Evolutionary conservation across 2,113 vertebrate species (phyloP).

Genomic region (Pachyramphus minor): DNA sequence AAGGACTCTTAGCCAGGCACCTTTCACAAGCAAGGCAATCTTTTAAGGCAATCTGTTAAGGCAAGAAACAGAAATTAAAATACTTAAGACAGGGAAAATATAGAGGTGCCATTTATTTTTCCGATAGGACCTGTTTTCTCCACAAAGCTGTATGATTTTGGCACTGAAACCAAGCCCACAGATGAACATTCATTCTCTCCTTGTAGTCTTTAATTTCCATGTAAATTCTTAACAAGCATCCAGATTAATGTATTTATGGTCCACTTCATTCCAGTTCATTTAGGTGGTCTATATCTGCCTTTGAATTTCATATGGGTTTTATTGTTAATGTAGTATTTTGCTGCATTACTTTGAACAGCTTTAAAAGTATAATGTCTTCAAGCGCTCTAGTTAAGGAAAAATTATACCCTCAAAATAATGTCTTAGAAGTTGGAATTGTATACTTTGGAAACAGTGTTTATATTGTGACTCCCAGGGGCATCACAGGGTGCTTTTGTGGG

Average conservation of each 20-base stretch:
- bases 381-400: slow-evolving; percentile 33
- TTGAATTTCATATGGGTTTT: background rate
- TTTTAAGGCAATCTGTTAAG: background rate
- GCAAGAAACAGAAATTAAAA: background rate
- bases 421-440: slow-evolving; percentile 24
- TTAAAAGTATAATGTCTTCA: slow-evolving; percentile 14
- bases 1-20: background rate
- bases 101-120: background rate
- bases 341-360: slow-evolving; percentile 34
- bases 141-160: background rate
- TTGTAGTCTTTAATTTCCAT: slow-evolving; percentile 20
- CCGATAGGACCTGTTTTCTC: background rate
- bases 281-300: slow-evolving; percentile 15
- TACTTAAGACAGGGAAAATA: background rate
- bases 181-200: background rate
- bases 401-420: background rate
- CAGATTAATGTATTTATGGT: slow-evolving; percentile 10
- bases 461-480: background rate
- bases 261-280: background rate
- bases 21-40: background rate
- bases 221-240: background rate
- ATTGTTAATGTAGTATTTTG: slow-evolving; percentile 8
- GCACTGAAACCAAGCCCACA: background rate
- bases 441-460: background rate
- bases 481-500: background rate